These are phyloP conservation scores for Drosophila robusta DNA, from an alignment of 2,888 invertebrate genomes.

Conservation along the genomic window DNA sequence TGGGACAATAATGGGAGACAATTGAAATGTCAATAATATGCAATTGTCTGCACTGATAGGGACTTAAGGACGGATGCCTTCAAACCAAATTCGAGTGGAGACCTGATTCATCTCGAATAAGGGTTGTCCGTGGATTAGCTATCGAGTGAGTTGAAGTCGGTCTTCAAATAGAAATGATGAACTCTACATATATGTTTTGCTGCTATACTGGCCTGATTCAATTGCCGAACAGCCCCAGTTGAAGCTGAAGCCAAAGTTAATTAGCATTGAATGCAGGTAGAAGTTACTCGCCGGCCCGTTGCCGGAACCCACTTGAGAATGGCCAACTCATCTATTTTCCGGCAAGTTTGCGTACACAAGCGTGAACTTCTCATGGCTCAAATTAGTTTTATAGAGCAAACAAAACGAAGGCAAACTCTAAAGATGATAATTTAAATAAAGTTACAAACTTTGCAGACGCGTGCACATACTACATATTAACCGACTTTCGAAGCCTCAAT, in stretches of 20 bases:
- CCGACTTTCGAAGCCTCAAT: slow-evolving; percentile 18
- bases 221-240: too few relatives aligned
- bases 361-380: not conserved
- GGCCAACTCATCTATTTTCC: not conserved
- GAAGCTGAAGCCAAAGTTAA: not conserved
- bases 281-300: too few relatives aligned
- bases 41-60: slow-evolving; percentile 60
- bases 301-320: too few relatives aligned
- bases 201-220: too few relatives aligned
- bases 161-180: not conserved
- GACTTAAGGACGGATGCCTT: slow-evolving; percentile 6
- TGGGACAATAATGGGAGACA: slow-evolving; percentile 68
- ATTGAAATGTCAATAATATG: slow-evolving; percentile 78
- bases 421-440: slow-evolving; percentile 64
- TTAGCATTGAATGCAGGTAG: not conserved
- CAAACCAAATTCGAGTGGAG: slow-evolving; percentile 1
- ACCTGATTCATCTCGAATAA: not conserved
- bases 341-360: not conserved
- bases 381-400: not conserved
- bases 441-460: slow-evolving; percentile 63
- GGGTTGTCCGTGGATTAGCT: not conserved
- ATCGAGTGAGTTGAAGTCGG: not conserved
- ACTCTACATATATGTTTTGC: too few relatives aligned
- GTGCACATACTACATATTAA: slow-evolving; percentile 37
- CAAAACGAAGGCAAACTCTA: slow-evolving; percentile 2